Conservation (phyloP, 2,797 vertebrate genomes). For the Gymnodraco acuticeps region DNA sequence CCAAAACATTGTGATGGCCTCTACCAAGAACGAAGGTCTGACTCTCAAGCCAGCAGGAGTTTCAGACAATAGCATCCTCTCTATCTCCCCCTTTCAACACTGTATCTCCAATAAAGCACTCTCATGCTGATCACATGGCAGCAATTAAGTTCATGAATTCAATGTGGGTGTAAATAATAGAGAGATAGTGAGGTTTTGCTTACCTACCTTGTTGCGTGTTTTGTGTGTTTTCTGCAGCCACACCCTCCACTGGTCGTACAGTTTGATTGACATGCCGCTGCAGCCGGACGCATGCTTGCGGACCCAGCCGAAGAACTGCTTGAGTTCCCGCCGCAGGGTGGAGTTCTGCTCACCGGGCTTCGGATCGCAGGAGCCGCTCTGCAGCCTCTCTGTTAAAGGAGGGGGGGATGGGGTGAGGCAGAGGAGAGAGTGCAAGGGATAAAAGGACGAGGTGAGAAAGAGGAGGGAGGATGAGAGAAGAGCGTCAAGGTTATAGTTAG, state of each 20-base stretch:
- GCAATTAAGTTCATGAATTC: too few relatives aligned
- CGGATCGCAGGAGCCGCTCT: constrained; percentile 80
- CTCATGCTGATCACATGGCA: background rate
- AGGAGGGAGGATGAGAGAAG: constrained; percentile 17
- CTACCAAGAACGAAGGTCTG: too few relatives aligned
- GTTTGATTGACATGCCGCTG: constrained; percentile 94
- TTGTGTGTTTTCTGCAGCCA: constrained; percentile 96
- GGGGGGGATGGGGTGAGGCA: constrained; percentile 10
- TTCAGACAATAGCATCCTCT: constrained; percentile 14
- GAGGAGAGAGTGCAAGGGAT: constrained; percentile 1
- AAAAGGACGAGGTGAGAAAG: constrained; percentile 8
- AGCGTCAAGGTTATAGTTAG: constrained; percentile 40
- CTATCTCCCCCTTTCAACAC: too few relatives aligned
- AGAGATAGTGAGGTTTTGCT: constrained; percentile 56
- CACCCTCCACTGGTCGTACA: constrained; percentile 96
- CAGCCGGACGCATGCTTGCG: constrained; percentile 93
- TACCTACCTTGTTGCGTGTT: constrained; percentile 94
- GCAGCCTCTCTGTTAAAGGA: constrained; percentile 77
- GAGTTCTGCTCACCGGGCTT: constrained; percentile 90
- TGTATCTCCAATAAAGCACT: too few relatives aligned
- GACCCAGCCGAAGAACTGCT: constrained; percentile 97
- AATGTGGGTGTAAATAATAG: constrained; percentile 17
- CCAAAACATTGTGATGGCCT: too few relatives aligned
- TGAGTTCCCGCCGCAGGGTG: constrained; percentile 92
- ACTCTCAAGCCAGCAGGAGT: too few relatives aligned